Evolutionary conservation across 2,113 vertebrate species (phyloP).

Genomic region (Serinus canaria): DNA sequence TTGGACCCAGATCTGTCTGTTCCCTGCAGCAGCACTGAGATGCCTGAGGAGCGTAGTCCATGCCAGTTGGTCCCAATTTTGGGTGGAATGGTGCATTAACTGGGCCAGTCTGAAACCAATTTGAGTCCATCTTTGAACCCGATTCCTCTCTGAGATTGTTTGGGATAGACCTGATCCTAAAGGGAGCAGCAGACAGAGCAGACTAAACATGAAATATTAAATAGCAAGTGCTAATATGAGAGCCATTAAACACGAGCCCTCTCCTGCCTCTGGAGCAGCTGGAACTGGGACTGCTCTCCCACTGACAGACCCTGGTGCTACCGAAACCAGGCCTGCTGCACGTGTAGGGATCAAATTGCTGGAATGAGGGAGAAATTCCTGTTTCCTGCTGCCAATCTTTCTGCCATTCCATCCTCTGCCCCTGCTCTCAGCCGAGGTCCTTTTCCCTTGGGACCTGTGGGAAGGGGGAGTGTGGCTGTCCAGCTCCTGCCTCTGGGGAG

Average conservation of each 20-base stretch:
- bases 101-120: conserved; percentile 23
- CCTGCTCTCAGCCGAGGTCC: not conserved
- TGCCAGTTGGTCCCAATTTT: not conserved
- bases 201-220: conserved; percentile 63
- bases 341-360: not conserved
- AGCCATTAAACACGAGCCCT: conserved; percentile 1
- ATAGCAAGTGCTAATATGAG: conserved; percentile 53
- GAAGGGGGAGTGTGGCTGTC: not conserved
- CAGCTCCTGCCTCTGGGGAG: not conserved
- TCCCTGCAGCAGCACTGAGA: not conserved
- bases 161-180: conserved; percentile 26
- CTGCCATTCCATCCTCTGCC: not conserved
- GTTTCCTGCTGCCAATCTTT: conserved; percentile 21
- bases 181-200: conserved; percentile 29
- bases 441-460: not conserved
- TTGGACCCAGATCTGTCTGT: not conserved
- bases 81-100: not conserved
- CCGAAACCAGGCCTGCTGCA: not conserved
- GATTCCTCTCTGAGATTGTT: not conserved
- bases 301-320: not conserved
- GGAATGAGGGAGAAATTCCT: not conserved
- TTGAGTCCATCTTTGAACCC: conserved; percentile 10
- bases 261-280: conserved; percentile 23
- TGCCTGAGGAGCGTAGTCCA: rapidly evolving
- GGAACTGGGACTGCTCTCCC: not conserved